phyloP scores from a whole-genome alignment of 2,797 vertebrate species.

The Eospalax fontanierii region DNA sequence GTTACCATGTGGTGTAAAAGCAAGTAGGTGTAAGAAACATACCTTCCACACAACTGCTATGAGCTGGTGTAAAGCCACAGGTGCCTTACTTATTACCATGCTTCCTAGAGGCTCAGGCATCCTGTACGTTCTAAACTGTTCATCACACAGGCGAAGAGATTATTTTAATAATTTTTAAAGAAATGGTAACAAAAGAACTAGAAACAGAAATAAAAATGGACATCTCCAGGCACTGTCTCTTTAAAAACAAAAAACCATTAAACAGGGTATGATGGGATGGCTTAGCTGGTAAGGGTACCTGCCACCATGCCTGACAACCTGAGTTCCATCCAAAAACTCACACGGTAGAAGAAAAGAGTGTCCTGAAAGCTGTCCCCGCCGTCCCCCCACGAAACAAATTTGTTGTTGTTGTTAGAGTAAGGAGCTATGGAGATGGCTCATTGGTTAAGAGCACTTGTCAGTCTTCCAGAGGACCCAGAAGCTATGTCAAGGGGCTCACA shows the following conservation, averaged over 20 bases:
- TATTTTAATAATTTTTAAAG: slow-evolving; percentile 9
- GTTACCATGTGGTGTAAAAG: not conserved
- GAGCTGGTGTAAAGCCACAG: not conserved
- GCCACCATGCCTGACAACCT: not conserved
- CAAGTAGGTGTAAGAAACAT: not conserved
- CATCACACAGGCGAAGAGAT: not conserved
- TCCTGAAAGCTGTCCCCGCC: not conserved
- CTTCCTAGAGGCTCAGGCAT: not conserved
- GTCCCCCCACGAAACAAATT: too few relatives aligned
- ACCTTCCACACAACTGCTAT: not conserved
- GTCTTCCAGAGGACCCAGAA: too few relatives aligned
- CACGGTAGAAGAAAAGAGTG: not conserved
- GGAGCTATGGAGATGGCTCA: too few relatives aligned
- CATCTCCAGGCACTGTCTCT: not conserved
- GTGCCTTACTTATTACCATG: not conserved
- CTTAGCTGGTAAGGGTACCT: not conserved
- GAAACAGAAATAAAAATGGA: slow-evolving; percentile 21
- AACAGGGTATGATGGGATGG: not conserved
- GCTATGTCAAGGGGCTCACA: too few relatives aligned
- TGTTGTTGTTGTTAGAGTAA: too few relatives aligned
- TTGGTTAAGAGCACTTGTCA: too few relatives aligned
- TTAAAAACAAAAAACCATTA: slow-evolving; percentile 25
- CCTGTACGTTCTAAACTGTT: not conserved
- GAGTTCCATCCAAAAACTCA: not conserved
- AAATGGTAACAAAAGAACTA: slow-evolving; percentile 4